Percentiles rank a stretch among this genome's conserved stretches.
Evolutionary conservation across 2,888 invertebrate species (phyloP).

Genomic region (Metalampra italica): DNA sequence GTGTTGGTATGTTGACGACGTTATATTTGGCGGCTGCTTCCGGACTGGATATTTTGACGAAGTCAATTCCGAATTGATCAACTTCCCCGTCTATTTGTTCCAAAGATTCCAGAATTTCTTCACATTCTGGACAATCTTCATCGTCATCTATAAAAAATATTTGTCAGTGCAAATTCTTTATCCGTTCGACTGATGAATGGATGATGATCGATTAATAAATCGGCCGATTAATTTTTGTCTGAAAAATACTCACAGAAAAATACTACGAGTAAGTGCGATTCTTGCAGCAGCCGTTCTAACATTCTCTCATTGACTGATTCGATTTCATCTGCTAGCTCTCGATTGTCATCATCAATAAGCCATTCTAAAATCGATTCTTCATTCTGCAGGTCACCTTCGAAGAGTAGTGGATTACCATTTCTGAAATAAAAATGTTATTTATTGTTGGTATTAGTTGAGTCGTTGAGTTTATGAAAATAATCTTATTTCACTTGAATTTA

Average conservation of each 20-base stretch:
- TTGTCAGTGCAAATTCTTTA: no score
- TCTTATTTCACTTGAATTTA: neutral
- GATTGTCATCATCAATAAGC: conserved; percentile 95
- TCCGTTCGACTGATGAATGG: neutral
- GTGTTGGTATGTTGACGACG: conserved; percentile 89
- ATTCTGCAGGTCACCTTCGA: conserved; percentile 94
- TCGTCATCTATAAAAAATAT: conserved; percentile 79
- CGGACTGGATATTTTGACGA: conserved; percentile 92
- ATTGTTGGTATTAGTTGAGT: neutral
- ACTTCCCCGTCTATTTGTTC: conserved; percentile 98
- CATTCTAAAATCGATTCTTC: conserved; percentile 95
- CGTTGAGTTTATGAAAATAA: neutral
- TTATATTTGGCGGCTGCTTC: conserved; percentile 90
- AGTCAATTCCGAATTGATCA: conserved; percentile 94
- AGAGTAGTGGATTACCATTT: conserved; percentile 92
- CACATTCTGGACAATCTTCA: conserved; percentile 94
- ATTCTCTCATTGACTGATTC: conserved; percentile 95
- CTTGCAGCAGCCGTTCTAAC: conserved; percentile 89
- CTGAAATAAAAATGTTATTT: conserved; percentile 67
- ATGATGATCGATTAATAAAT: neutral
- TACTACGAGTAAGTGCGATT: conserved; percentile 92
- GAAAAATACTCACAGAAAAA: conserved; percentile 87
- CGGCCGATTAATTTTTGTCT: neutral
- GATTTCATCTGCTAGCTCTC: conserved; percentile 95
- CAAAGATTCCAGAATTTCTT: conserved; percentile 91